A percentile compares a stretch with the other conserved stretches of the same genome.
These are phyloP conservation scores for Cladorhizidae sp. DNA, from an alignment of 37 sponge, comb jelly and placozoan genomes.

Conservation along the genomic window DNA sequence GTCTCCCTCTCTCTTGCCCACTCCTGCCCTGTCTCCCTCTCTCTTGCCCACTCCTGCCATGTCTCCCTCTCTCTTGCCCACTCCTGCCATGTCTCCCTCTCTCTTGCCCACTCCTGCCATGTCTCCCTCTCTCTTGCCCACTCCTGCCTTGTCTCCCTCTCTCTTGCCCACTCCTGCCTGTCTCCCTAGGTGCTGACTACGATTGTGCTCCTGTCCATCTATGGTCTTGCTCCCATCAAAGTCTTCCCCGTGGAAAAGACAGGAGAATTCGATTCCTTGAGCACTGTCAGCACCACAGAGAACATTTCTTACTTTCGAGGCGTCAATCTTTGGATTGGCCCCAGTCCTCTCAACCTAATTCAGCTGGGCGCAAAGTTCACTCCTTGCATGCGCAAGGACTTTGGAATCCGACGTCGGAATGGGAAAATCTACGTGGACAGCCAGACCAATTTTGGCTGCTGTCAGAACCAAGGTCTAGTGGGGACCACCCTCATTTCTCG, in stretches of 20 bases:
- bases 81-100: no score
- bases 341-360: conserved; percentile 66
- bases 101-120: no score
- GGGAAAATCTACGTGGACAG: background rate
- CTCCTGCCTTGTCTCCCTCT: no score
- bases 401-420: conserved; percentile 54
- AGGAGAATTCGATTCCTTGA: conserved; percentile 39
- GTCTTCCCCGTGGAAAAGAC: conserved; percentile 18
- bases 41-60: no score
- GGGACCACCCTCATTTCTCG: conserved; percentile 19
- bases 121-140: no score
- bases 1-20: no score
- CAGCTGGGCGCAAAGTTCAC: conserved; percentile 88
- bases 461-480: conserved; percentile 39
- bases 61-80: no score
- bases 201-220: conserved; percentile 37
- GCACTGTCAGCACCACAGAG: background rate
- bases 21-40: no score
- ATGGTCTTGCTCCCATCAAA: conserved; percentile 53
- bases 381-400: conserved; percentile 94
- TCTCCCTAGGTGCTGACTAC: conserved; percentile 31
- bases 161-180: no score
- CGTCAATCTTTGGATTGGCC: conserved; percentile 92
- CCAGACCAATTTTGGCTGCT: conserved; percentile 55
- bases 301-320: conserved; percentile 47